Evolutionary conservation across 2,113 vertebrate species (phyloP).

Genomic region (Damaliscus lunatus): DNA sequence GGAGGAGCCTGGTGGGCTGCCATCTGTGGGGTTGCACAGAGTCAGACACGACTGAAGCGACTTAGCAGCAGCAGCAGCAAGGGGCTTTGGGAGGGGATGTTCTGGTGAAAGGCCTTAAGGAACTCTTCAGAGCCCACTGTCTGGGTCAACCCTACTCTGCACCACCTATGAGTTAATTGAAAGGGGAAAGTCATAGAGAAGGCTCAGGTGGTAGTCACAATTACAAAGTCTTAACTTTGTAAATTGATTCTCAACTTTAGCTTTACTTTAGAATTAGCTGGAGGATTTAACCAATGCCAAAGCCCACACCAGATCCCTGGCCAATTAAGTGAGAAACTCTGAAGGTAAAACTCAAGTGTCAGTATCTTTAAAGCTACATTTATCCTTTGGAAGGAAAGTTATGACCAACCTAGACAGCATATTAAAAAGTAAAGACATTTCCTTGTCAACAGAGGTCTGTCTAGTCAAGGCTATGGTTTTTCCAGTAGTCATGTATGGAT

Average conservation of each 20-base stretch:
- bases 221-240: neutral
- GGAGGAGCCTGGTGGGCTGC: fast-evolving
- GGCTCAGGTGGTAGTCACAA: neutral
- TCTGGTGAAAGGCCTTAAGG: neutral
- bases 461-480: neutral
- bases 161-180: fast-evolving
- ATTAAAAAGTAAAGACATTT: neutral
- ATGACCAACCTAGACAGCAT: neutral
- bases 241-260: neutral
- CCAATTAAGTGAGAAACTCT: neutral
- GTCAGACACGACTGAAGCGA: fast-evolving
- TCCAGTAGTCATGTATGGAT: neutral
- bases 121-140: neutral
- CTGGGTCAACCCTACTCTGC: neutral
- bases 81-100: neutral
- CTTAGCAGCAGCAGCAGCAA: too few species aligned
- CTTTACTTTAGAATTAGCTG: neutral
- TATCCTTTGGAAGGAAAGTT: neutral
- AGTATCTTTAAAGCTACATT: neutral
- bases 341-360: neutral
- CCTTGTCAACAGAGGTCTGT: neutral
- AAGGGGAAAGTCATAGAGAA: neutral
- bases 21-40: fast-evolving
- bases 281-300: neutral
- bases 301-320: neutral